Evolutionary conservation across 2,797 vertebrate species (phyloP).

Genomic region (Sciaenops ocellatus): DNA sequence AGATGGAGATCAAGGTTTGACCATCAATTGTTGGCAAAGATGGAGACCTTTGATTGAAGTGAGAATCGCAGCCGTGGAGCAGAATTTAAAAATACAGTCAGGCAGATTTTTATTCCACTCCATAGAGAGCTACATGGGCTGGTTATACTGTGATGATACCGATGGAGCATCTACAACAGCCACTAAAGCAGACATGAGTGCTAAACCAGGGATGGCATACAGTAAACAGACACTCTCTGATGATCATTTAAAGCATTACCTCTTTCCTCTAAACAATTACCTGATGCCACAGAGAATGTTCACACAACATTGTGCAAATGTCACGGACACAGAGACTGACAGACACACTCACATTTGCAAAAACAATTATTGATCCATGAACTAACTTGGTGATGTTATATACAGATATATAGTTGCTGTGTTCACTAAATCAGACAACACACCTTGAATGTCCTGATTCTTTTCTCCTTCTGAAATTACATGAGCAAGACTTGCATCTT

Average conservation of each 20-base stretch:
- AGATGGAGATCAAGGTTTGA: slow-evolving; percentile 42
- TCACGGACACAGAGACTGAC: background rate
- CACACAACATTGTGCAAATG: background rate
- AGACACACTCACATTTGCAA: background rate
- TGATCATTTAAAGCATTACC: background rate
- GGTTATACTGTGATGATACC: slow-evolving; percentile 8
- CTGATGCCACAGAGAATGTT: background rate
- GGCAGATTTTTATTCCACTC: slow-evolving; percentile 11
- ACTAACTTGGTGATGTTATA: too few relatives aligned
- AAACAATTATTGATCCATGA: background rate
- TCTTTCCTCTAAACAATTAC: background rate
- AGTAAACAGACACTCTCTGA: background rate
- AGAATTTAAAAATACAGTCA: slow-evolving; percentile 19
- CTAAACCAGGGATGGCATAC: background rate
- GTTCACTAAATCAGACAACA: background rate
- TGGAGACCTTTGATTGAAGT: slow-evolving; percentile 37
- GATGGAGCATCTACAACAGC: background rate
- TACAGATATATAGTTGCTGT: too few relatives aligned
- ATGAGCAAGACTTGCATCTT: background rate
- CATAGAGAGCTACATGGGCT: background rate
- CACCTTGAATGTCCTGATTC: background rate
- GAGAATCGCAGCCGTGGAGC: background rate
- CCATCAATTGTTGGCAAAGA: slow-evolving; percentile 39
- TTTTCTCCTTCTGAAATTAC: background rate
- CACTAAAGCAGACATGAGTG: background rate